Evolutionary conservation across 2,888 invertebrate genomes (phyloP).

Genomic region (Euproctis similis): DNA sequence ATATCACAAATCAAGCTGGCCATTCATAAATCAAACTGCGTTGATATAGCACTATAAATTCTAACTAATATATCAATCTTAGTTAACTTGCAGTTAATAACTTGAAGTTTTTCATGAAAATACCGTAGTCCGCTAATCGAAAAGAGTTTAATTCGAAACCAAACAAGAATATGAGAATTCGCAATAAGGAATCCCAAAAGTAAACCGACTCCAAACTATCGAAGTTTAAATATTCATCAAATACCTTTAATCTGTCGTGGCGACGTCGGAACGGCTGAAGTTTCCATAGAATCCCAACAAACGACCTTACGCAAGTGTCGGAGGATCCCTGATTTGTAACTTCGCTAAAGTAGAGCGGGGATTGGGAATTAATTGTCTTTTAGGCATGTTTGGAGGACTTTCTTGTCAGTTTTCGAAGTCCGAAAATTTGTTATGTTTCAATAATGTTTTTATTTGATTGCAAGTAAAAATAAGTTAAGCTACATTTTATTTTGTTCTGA

Average conservation of each 20-base stretch:
- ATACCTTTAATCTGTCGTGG: constrained; percentile 27
- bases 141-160: constrained; percentile 4
- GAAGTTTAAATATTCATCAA: constrained; percentile 31
- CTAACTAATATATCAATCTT: too few species aligned
- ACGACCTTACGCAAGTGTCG: constrained; percentile 26
- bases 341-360: constrained; percentile 30
- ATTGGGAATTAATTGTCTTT: constrained; percentile 49
- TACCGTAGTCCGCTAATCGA: too few species aligned
- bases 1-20: too few species aligned
- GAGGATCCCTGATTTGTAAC: constrained; percentile 46
- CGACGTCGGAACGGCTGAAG: constrained; percentile 20
- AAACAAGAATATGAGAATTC: constrained; percentile 10
- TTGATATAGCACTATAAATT: too few species aligned
- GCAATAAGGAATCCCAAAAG: constrained; percentile 20
- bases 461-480: too few species aligned
- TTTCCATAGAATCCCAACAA: constrained; percentile 22
- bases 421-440: too few species aligned
- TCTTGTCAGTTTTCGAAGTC: constrained; percentile 18
- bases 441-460: too few species aligned
- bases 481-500: too few species aligned
- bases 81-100: too few species aligned
- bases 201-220: constrained; percentile 24
- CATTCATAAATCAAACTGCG: too few species aligned
- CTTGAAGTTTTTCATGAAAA: too few species aligned
- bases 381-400: constrained; percentile 22